Conservation (phyloP, 2,888 invertebrate genomes). For the Melieria crassipennis region DNA sequence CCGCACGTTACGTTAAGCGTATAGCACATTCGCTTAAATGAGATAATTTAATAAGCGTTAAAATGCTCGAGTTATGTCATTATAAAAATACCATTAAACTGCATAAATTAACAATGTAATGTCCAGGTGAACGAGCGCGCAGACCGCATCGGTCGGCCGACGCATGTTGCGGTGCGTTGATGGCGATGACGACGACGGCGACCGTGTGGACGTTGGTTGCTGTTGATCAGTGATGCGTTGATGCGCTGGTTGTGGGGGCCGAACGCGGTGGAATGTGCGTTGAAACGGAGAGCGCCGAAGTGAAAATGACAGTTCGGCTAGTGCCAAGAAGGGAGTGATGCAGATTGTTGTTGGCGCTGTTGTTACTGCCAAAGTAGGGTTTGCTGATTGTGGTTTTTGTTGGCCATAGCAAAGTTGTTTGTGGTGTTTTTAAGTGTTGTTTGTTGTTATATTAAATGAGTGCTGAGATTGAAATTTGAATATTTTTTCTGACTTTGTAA, state of each 20-base stretch:
- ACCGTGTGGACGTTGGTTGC: neutral
- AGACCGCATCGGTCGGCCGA: no score
- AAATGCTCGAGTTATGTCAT: conserved; percentile 65
- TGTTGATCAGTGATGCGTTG: no score
- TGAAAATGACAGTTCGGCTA: neutral
- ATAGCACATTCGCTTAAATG: conserved; percentile 55
- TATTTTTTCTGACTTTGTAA: no score
- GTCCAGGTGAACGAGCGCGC: neutral
- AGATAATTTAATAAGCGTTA: conserved; percentile 65
- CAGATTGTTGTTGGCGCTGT: neutral
- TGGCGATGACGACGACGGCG: conserved; percentile 8
- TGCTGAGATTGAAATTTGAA: no score
- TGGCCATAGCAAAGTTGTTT: no score
- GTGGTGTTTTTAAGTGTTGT: no score
- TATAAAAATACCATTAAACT: conserved; percentile 61
- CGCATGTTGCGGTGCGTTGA: neutral
- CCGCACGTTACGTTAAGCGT: conserved; percentile 17
- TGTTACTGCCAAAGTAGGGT: conserved; percentile 3
- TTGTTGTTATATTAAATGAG: no score
- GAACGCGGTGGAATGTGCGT: no score
- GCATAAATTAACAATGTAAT: conserved; percentile 33
- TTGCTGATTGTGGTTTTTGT: no score
- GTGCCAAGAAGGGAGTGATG: neutral
- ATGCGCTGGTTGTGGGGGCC: no score
- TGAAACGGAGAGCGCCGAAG: no score